Evolutionary conservation across 2,113 vertebrate genomes (phyloP).

Genomic region (Cinclus cinclus): DNA sequence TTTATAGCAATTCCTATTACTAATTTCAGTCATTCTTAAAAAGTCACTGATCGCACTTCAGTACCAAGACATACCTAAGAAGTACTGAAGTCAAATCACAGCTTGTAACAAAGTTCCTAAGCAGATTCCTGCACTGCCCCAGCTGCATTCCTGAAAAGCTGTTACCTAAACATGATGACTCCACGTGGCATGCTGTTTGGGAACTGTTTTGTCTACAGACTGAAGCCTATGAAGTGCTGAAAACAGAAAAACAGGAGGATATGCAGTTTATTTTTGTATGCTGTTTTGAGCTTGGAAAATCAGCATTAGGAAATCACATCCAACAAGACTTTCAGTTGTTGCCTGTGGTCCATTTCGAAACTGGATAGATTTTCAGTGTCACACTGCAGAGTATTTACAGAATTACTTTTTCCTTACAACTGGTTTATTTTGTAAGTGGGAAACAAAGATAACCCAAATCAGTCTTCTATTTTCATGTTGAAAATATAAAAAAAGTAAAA

Average conservation of each 20-base stretch:
- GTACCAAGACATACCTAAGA: neutral
- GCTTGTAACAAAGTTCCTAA: neutral
- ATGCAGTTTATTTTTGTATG: neutral
- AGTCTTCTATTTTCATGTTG: neutral
- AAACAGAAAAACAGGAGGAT: neutral
- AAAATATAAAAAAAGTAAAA: neutral
- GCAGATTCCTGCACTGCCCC: neutral
- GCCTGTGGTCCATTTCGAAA: neutral
- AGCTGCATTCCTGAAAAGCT: constrained; percentile 45
- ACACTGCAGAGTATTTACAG: neutral
- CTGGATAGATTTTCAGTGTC: neutral
- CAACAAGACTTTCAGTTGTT: neutral
- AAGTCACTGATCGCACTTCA: neutral
- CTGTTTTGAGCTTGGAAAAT: neutral
- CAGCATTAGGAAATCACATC: neutral
- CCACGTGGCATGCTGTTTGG: neutral
- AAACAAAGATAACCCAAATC: neutral
- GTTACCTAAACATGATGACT: neutral
- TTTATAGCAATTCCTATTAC: neutral
- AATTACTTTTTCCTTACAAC: neutral
- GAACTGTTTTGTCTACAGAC: neutral
- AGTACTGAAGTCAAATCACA: constrained; percentile 2
- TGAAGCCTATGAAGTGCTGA: neutral
- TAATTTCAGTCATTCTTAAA: constrained; percentile 1
- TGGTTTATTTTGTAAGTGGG: neutral